phyloP scores from a whole-genome alignment of 2,113 vertebrate species.

The Calypte anna region DNA sequence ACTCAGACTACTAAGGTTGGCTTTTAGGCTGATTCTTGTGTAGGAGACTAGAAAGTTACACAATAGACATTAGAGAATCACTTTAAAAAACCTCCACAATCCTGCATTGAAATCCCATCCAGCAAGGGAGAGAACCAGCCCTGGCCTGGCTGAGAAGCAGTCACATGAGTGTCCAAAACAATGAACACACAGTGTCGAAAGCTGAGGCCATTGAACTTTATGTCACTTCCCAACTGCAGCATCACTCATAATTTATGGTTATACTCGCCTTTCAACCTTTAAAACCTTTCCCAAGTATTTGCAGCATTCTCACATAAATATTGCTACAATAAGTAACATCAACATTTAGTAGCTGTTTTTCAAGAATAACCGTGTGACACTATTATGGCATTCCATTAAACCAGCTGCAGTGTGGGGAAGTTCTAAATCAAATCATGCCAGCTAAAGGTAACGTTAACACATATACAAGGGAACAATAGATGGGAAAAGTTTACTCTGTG shows the following conservation, averaged over 20 bases:
- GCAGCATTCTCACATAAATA: conserved; percentile 75
- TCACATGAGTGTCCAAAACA: conserved; percentile 41
- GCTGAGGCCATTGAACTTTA: conserved; percentile 72
- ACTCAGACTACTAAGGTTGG: neutral
- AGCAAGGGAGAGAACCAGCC: conserved; percentile 1
- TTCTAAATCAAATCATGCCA: conserved; percentile 54
- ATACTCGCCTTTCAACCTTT: conserved; percentile 63
- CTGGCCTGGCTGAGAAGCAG: neutral
- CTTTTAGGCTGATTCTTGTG: conserved; percentile 7
- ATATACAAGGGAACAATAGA: conserved; percentile 57
- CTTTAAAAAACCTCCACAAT: conserved; percentile 24
- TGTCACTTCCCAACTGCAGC: conserved; percentile 56
- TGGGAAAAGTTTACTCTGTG: conserved; percentile 65
- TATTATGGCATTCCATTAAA: conserved; percentile 73
- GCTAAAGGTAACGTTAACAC: conserved; percentile 24
- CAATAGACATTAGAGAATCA: conserved; percentile 32
- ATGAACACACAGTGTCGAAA: conserved; percentile 52
- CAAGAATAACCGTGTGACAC: conserved; percentile 74
- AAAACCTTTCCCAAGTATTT: conserved; percentile 74
- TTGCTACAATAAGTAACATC: conserved; percentile 70
- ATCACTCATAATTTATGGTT: conserved; percentile 72
- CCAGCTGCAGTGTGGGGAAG: conserved; percentile 54
- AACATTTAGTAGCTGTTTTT: conserved; percentile 75
- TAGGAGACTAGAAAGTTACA: conserved; percentile 26
- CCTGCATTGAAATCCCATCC: conserved; percentile 45